phyloP scores from a whole-genome alignment of 2,113 vertebrate species.

The Coreoperca whiteheadi region DNA sequence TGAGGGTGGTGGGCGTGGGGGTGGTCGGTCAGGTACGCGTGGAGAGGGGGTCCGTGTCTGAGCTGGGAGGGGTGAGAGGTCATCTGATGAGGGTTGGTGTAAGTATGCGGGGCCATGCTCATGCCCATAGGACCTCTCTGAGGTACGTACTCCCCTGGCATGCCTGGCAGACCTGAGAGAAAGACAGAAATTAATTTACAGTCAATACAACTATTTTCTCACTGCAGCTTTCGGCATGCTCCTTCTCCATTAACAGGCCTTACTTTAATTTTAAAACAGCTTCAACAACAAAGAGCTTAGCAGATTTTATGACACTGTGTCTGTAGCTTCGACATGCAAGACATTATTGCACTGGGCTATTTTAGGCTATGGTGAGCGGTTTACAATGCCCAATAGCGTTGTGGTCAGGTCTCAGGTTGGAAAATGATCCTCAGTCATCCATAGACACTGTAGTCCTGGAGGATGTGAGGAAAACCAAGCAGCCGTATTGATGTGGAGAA shows the following conservation, averaged over 20 bases:
- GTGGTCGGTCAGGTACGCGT: constrained; percentile 91
- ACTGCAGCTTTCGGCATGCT: constrained; percentile 47
- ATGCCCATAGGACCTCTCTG: constrained; percentile 99
- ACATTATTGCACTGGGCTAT: constrained; percentile 77
- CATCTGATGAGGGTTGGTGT: constrained; percentile 95
- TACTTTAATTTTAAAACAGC: constrained; percentile 74
- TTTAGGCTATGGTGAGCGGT: constrained; percentile 77
- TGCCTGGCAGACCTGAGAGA: constrained; percentile 95
- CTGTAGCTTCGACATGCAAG: constrained; percentile 61
- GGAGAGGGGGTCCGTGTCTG: constrained; percentile 91
- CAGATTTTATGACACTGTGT: constrained; percentile 68
- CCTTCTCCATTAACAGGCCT: constrained; percentile 60
- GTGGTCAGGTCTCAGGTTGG: constrained; percentile 81
- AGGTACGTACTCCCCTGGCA: constrained; percentile 97
- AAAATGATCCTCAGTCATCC: constrained; percentile 79
- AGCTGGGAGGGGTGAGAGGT: constrained; percentile 91
- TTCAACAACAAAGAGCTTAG: constrained; percentile 60
- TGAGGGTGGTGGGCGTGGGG: constrained; percentile 88
- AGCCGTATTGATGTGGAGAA: constrained; percentile 75
- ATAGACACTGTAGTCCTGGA: constrained; percentile 73
- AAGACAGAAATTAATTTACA: constrained; percentile 59
- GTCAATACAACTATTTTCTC: constrained; percentile 55
- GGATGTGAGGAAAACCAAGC: constrained; percentile 74
- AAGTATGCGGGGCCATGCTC: constrained; percentile 96
- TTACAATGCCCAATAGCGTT: constrained; percentile 81